Conservation (phyloP, 2,113 vertebrate genomes). For the Microcebus jonahi region DNA sequence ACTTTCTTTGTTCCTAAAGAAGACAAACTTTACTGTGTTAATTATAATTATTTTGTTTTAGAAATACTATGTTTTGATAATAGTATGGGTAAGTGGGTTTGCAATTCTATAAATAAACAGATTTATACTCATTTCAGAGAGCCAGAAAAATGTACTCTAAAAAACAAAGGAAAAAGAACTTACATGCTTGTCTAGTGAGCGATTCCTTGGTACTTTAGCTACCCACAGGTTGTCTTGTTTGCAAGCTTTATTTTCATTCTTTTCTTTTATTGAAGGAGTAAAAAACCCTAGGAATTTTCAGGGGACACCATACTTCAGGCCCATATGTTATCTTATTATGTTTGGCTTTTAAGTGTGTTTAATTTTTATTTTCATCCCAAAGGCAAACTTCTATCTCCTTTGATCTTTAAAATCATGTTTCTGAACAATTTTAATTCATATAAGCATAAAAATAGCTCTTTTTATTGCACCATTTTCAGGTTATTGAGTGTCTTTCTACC, state of each 20-base stretch:
- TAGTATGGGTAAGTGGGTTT: background rate
- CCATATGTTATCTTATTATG: constrained; percentile 47
- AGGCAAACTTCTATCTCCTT: constrained; percentile 44
- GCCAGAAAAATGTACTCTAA: background rate
- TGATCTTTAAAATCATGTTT: constrained; percentile 60
- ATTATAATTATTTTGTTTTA: background rate
- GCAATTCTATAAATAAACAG: background rate
- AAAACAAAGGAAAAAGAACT: background rate
- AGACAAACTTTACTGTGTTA: background rate
- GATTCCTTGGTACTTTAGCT: background rate
- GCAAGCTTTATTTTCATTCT: constrained; percentile 7
- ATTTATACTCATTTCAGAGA: constrained; percentile 16
- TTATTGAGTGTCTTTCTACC: constrained; percentile 43
- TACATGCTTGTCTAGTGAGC: background rate
- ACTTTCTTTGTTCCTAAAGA: background rate
- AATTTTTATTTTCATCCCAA: constrained; percentile 66
- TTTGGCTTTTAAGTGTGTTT: constrained; percentile 58
- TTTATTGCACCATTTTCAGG: constrained; percentile 40
- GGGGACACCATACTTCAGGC: background rate
- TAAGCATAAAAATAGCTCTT: constrained; percentile 30
- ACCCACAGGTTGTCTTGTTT: constrained; percentile 15
- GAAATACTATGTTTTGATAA: background rate
- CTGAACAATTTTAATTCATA: constrained; percentile 51
- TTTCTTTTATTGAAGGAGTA: constrained; percentile 44
- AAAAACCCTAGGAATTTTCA: constrained; percentile 54